Base-by-base conservation (phyloP, 2,888 invertebrate species). In the Platynereis dumerilii region DNA sequence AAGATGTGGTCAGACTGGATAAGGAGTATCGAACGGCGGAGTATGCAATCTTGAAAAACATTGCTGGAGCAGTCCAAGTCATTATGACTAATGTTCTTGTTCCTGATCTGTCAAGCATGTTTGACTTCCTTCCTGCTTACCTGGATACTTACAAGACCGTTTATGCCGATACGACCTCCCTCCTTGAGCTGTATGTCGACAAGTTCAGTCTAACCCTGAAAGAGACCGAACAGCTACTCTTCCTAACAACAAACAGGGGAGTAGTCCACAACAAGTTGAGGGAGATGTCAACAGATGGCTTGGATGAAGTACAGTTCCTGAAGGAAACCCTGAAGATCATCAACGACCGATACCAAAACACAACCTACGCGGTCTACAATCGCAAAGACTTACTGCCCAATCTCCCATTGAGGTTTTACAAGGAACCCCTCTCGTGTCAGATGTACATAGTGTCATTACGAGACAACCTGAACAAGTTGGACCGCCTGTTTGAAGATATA, bases 21-120 rank as follows among this genome's bases (percentile, higher is more conserved):
- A 48, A 48, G n/a, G 48, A 48, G 17, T 48, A 48, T 48, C 48
- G n/a, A n/a, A 48, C 22, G 3, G n/a, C 48, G 48, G 48, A 48
- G 7, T n/a, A 22, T 48, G 48, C 48, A 20, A 22, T 48, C 7
- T 48, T 48, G n/a, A n/a, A n/a, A 48, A 48, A 48, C 7, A 22
- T 48, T 48, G n/a, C 22, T 5, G 20, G 22, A 12, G 48, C 22
- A 48, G 48, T 48, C 7, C n/a, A 48, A n/a, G 22, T 22, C 3
- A 48, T 48, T 20, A 48, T 20, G 20, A 22, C n/a, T 20, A 5
- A 5, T 48, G 48, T 22, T 5, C 22, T 48, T 22, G 22, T 48
- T 5, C 20, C 48, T 12, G 48, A 48, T n/a, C 7, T 48, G n/a
- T 10, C 5, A 5, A 48, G 20, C 22, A 20, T 48, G 22, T 22